Base-by-base conservation (phyloP, 2,888 invertebrate genomes). In the Platerodrilus igneus region DNA sequence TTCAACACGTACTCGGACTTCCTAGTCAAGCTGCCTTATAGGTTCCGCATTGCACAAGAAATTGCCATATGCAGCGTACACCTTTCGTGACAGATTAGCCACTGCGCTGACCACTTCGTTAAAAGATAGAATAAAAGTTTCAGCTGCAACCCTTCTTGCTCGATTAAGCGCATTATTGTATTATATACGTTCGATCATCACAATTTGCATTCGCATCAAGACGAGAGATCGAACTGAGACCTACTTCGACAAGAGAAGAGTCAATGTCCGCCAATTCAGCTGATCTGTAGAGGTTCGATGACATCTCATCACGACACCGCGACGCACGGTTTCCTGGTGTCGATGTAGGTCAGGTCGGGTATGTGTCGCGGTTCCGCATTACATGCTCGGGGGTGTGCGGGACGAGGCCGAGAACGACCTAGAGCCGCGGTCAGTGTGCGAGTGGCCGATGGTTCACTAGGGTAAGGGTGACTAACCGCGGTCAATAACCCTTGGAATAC, bases 401-500 rank as follows among this genome's bases (percentile, higher is more conserved):
- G 52, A 48, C 48, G 55, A 48, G 48, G 55, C 49, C 51, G 44
- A 48, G 43, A 41, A 37, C 41, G 44, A 47, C 41, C 45, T 41
- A 41, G 41, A 41, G 41, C 37, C 45, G 41, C 41, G 67, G 67
- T 68, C 67, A 67, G 67, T 68, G 65, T 68, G 68, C 67, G 66
- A 68, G 58, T 67, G 67, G 59, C 66, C 68, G 67, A 53, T 59
- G 64, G 68, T 68, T 68, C 65, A 68, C 67, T 68, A 58, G 68
- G 67, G 63, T 67, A 67, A 64, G 67, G 67, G 68, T 68, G 65
- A 68, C 58, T 66, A 66, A 66, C 66, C 67, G 63, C 50, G 66
- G 63, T 55, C 63, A 53, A 54, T 60, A 64, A 62, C 63, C 60
- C 46, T 31, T 25, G n/a, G n/a, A n/a, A n/a, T n/a, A n/a, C n/a